These are phyloP conservation scores for Fulica atra DNA, from an alignment of 2,113 vertebrate genomes.

Conservation along the genomic window DNA sequence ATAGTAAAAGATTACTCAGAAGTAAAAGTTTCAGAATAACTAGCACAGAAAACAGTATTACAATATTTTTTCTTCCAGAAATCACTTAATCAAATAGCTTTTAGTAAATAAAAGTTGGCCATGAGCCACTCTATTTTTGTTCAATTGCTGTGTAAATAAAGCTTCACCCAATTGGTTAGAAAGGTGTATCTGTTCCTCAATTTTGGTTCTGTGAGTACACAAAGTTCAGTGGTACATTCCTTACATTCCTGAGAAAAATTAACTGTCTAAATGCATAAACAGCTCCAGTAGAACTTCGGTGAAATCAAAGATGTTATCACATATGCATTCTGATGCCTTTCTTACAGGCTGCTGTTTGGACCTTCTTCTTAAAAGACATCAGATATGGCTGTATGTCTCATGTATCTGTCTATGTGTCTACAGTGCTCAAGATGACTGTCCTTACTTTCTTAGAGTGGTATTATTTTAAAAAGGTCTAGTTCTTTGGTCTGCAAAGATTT, in stretches of 20 bases:
- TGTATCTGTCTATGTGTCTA: background rate
- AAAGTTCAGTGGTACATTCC: background rate
- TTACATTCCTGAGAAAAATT: background rate
- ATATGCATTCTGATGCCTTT: background rate
- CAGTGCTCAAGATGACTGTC: background rate
- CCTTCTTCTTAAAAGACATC: background rate
- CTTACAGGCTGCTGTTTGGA: background rate
- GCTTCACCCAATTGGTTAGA: background rate
- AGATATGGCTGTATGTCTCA: background rate
- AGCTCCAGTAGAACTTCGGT: background rate
- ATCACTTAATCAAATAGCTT: background rate
- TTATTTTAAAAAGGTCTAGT: background rate
- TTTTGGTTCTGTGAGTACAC: background rate
- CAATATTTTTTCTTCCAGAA: background rate
- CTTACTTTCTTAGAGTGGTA: background rate
- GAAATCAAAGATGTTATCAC: background rate
- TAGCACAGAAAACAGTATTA: background rate
- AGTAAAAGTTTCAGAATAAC: background rate
- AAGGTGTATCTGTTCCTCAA: background rate
- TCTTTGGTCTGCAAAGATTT: background rate
- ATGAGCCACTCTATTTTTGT: background rate
- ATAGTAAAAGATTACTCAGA: background rate
- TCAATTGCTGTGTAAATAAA: background rate
- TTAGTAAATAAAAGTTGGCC: background rate
- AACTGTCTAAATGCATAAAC: background rate